These are phyloP conservation scores for Sesamia inferens DNA, from an alignment of 2,888 invertebrate genomes.

Conservation along the genomic window DNA sequence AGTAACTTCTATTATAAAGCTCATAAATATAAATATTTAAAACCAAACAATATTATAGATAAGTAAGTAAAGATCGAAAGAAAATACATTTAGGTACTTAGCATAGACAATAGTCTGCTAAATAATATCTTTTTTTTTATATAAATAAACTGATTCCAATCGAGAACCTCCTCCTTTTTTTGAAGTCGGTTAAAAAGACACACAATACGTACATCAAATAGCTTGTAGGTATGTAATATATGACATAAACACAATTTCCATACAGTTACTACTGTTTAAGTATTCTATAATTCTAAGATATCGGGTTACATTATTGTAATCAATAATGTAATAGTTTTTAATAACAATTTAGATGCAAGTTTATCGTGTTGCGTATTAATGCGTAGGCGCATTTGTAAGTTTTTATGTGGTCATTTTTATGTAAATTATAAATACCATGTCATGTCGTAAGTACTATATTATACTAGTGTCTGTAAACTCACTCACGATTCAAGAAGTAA, in stretches of 20 bases:
- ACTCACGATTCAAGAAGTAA: too few species aligned
- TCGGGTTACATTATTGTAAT: constrained; percentile 50
- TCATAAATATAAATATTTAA: neutral
- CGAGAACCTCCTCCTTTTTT: too few species aligned
- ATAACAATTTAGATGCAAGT: constrained; percentile 52
- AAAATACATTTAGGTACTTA: too few species aligned
- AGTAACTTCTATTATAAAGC: constrained; percentile 6
- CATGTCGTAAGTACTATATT: too few species aligned
- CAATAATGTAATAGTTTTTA: constrained; percentile 52
- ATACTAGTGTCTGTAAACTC: too few species aligned
- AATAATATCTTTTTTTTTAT: too few species aligned
- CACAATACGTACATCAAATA: too few species aligned
- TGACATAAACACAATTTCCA: constrained; percentile 10
- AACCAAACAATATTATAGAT: neutral
- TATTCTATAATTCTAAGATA: constrained; percentile 40
- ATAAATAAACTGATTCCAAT: too few species aligned
- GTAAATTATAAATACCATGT: too few species aligned
- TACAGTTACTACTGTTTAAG: constrained; percentile 51
- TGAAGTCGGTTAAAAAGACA: too few species aligned
- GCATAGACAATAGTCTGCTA: too few species aligned
- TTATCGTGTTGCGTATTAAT: constrained; percentile 44
- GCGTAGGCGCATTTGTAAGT: constrained; percentile 48
- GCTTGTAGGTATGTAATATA: neutral
- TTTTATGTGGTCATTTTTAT: constrained; percentile 27
- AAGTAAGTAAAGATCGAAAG: too few species aligned